A percentile compares a stretch with the other conserved stretches of the same genome.
phyloP scores from a whole-genome alignment of 1,140 invertebrate genomes.

The Rhizoglyphus robini region DNA sequence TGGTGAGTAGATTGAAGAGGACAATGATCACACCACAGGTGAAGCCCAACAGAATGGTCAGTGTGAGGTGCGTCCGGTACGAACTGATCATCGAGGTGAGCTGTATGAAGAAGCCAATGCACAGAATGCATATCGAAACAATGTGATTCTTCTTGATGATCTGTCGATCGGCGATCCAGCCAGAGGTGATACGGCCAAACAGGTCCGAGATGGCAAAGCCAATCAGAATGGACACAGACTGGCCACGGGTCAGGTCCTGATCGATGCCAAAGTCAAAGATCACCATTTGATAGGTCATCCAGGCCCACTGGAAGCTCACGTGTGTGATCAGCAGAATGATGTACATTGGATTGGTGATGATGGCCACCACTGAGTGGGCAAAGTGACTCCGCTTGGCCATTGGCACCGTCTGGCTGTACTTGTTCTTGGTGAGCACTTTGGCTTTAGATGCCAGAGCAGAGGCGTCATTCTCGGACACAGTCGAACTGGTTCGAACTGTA shows the following conservation, averaged over 20 bases:
- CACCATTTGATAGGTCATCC: constrained; percentile 24
- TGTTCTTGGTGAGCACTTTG: neutral
- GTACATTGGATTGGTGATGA: constrained; percentile 19
- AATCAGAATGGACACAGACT: constrained; percentile 23
- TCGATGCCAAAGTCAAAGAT: constrained; percentile 27
- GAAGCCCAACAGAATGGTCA: constrained; percentile 16
- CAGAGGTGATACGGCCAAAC: constrained; percentile 23
- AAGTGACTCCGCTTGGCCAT: neutral
- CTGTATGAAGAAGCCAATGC: constrained; percentile 18
- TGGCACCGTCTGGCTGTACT: neutral
- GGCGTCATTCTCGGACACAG: too few species aligned
- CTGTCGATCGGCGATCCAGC: constrained; percentile 24
- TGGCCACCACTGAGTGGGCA: neutral
- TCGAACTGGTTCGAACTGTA: too few species aligned
- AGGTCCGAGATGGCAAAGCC: constrained; percentile 24
- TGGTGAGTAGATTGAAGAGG: constrained; percentile 24
- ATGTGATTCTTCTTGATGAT: constrained; percentile 22
- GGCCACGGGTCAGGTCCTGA: constrained; percentile 14
- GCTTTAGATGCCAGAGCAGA: too few species aligned
- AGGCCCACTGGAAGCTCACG: constrained; percentile 17
- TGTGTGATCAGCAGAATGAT: constrained; percentile 11
- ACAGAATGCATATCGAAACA: constrained; percentile 20
- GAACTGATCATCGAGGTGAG: constrained; percentile 16
- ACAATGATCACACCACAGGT: constrained; percentile 22
- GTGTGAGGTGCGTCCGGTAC: neutral